Base-by-base conservation (phyloP, 2,113 vertebrate species). In the Thamnaconus septentrionalis region DNA sequence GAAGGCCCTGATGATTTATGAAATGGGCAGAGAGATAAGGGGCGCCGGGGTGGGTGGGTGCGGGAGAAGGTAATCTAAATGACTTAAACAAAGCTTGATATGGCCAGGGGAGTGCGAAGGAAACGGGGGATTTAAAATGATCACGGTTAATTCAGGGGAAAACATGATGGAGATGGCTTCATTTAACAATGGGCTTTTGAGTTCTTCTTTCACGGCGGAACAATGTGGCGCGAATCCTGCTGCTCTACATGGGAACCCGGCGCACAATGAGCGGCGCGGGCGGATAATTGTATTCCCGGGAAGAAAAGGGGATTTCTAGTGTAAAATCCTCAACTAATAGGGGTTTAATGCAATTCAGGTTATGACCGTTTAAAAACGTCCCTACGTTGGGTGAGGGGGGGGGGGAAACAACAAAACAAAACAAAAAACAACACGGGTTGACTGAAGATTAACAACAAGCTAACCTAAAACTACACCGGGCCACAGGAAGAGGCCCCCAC, bases 81-180 rank as follows among this genome's bases (percentile, higher is more conserved):
- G 80, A 85, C 87, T 90, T 88, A 89, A 90, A 89, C 83, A 88
- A 89, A 89, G 87, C 83, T 83, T 88, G 88, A 88, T 89, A 88
- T 83, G 89, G 82, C 80, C 87, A 89, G 64, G 88, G 88, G 88
- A 89, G 89, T 87, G 86, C 84, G 80, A 83, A 83, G 81, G 82
- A 80, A 90, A 80, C 81, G 77, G 71, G 85, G 86, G 85, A 89
- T 89, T 88, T 90, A 87, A 85, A 83, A 88, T 85, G 83, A 89
- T 89, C 86, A 73, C 72, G 79, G 86, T 86, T 89, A 85, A 89
- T 88, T 88, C 83, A 77, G 75, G 82, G 78, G 69, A 86, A 90
- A 89, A 89, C 89, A 88, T 76, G 85, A 84, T 69, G 79, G 84
- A 87, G 85, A 90, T 82, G 86, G 82, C 84, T 87, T 89, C 85